Conservation (phyloP, 2,888 invertebrate species). For the Venusia cambrica region DNA sequence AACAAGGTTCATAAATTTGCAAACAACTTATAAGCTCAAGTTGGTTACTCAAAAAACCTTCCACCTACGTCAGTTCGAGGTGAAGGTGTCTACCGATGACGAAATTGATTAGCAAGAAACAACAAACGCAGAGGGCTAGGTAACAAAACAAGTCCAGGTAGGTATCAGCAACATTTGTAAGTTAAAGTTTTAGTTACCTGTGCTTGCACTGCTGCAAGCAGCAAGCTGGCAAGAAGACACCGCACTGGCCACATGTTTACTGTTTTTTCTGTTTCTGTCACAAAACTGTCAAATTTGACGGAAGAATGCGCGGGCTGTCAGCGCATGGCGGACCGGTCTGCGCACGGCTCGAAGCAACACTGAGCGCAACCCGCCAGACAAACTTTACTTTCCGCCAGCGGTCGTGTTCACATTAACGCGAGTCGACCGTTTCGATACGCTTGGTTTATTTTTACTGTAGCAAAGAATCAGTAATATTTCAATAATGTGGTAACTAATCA, state of each 20-base stretch:
- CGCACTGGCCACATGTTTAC: constrained; percentile 59
- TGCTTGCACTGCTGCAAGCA: constrained; percentile 51
- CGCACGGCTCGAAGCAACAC: constrained; percentile 65
- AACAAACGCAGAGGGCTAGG: constrained; percentile 28
- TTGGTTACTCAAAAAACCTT: constrained; percentile 25
- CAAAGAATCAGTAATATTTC: constrained; percentile 9
- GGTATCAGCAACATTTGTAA: constrained; percentile 3
- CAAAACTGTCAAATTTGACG: constrained; percentile 47
- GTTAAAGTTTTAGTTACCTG: constrained; percentile 48
- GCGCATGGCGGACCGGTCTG: constrained; percentile 65
- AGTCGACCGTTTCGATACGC: constrained; percentile 25
- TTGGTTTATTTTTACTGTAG: constrained; percentile 20
- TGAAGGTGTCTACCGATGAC: constrained; percentile 29
- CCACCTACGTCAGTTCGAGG: constrained; percentile 25
- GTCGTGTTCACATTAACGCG: constrained; percentile 65
- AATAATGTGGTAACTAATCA: constrained; percentile 17
- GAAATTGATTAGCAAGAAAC: constrained; percentile 32
- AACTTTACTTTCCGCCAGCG: constrained; percentile 73
- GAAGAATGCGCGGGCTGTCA: constrained; percentile 42
- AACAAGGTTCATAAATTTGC: constrained; percentile 2
- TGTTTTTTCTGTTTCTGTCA: constrained; percentile 37
- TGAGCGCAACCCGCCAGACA: constrained; percentile 54
- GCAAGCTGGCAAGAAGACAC: constrained; percentile 49
- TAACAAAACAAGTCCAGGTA: constrained; percentile 25
- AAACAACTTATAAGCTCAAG: constrained; percentile 3